A percentile compares a stretch with the other conserved stretches of the same genome.
Evolutionary conservation across 2,113 vertebrate genomes (phyloP).

Genomic region (Lates calcarifer): DNA sequence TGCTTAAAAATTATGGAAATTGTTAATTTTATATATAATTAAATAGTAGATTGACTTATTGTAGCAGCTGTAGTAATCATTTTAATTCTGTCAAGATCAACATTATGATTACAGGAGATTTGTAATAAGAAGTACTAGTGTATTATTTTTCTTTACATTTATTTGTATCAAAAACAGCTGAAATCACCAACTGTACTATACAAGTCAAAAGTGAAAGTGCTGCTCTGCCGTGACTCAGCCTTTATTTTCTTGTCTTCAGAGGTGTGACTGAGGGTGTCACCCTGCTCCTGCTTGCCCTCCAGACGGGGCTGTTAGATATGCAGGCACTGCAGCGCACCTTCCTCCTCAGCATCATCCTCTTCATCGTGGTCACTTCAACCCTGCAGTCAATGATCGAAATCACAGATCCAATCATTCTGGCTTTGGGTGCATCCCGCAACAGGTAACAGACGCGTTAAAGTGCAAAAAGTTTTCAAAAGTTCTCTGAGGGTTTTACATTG

Average conservation of each 20-base stretch:
- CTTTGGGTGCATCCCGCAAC: conserved; percentile 88
- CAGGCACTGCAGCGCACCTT: conserved; percentile 89
- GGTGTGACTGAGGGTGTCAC: conserved; percentile 91
- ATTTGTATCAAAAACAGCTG: no score
- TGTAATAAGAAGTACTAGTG: no score
- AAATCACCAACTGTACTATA: background rate
- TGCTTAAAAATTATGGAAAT: no score
- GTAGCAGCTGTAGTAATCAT: no score
- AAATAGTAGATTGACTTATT: no score
- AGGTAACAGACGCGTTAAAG: conserved; percentile 73
- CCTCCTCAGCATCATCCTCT: conserved; percentile 94
- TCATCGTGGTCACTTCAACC: conserved; percentile 91
- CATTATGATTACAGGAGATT: no score
- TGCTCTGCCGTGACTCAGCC: rapidly evolving
- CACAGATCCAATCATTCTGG: conserved; percentile 88
- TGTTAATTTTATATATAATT: no score
- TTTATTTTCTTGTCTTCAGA: conserved; percentile 66
- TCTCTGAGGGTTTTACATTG: background rate
- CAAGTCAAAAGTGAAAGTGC: background rate
- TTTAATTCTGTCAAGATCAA: no score
- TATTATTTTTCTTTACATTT: no score
- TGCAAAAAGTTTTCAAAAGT: background rate
- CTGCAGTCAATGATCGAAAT: conserved; percentile 93
- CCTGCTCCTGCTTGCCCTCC: conserved; percentile 89
- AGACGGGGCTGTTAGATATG: conserved; percentile 90